Evolutionary conservation across 1,140 invertebrate species (phyloP), one percentile per base, ranked within the genome.

Genomic region (Ostrea denselamellosa): DNA sequence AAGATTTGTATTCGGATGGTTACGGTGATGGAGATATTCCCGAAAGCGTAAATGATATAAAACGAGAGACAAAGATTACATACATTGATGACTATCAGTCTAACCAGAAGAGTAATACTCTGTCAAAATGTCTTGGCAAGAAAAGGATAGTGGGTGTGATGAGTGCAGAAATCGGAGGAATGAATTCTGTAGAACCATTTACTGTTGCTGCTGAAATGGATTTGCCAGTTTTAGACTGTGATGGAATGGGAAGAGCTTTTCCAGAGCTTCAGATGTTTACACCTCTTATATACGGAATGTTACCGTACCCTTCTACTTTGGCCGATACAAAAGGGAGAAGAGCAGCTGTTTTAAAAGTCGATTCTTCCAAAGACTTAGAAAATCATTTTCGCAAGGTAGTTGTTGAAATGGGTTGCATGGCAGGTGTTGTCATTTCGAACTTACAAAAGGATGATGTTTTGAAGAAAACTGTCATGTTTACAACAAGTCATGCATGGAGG

Each of bases 171-270:
- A 92, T 94, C 34, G 94, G 93, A 14, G 94, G 94, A 1, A 71
- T 92, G 56, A 94, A 94, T 83, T 90, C 91, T 17, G 90, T 94
- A 0, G 93, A 93, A 81, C 93, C 93, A n/a, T 86, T 94, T 4
- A 68, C 92, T 10, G 91, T 94, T 44, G 90, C 89, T 12, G 94
- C 93, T 0, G 90, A 91, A 14, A 58, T 92, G 12, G 89, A 87
- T 22, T 34, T 94, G 9, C 93, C 93, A 9, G 85, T 92, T 8
- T 28, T 94, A 10, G 94, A 94, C 88, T 91, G 89, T 17, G 94
- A 94, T 86, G 92, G 93, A 7, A 94, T 94, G 93, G 93, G 93
- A 7, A 87, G 94, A 52, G 94, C 94, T 8, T 94, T 94, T 89
- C 94, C 94, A 8, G 91, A 93, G 81, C 83, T 94, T 8, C 92